Percentiles rank a stretch among this genome's conserved stretches.
These are phyloP conservation scores for Oryzias sinensis DNA, from an alignment of 2,797 vertebrate species.

Conservation along the genomic window DNA sequence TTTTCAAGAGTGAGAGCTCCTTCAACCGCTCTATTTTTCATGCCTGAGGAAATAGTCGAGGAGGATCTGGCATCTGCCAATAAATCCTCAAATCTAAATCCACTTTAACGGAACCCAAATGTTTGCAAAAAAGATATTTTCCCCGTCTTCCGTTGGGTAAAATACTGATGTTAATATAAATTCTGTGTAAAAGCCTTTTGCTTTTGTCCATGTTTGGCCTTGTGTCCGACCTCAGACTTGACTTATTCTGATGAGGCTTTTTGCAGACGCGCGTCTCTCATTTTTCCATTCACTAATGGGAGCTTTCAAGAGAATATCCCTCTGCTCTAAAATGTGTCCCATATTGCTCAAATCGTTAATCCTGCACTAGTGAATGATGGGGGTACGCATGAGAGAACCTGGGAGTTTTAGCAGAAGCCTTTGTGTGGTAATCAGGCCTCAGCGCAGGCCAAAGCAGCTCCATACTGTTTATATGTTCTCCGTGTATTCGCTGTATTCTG, in stretches of 20 bases:
- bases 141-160: no score
- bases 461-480: neutral
- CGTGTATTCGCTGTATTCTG: neutral
- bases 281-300: slow-evolving; percentile 23
- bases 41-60: no score
- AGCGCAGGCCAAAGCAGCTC: neutral
- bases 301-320: slow-evolving; percentile 7
- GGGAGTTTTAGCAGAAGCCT: neutral
- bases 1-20: no score
- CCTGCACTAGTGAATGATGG: slow-evolving; percentile 16
- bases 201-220: neutral
- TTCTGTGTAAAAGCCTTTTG: no score
- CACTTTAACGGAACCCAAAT: no score
- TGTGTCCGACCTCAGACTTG: neutral
- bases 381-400: slow-evolving; percentile 26
- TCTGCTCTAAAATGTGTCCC: slow-evolving; percentile 11
- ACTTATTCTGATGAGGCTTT: slow-evolving; percentile 17
- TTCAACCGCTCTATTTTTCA: no score
- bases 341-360: slow-evolving; percentile 33
- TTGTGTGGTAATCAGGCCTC: neutral
- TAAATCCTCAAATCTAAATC: no score
- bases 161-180: no score
- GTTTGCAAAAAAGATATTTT: no score
- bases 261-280: neutral
- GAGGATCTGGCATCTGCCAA: no score